These are phyloP conservation scores for Rachycentron canadum DNA, from an alignment of 2,797 vertebrate species.

Conservation along the genomic window DNA sequence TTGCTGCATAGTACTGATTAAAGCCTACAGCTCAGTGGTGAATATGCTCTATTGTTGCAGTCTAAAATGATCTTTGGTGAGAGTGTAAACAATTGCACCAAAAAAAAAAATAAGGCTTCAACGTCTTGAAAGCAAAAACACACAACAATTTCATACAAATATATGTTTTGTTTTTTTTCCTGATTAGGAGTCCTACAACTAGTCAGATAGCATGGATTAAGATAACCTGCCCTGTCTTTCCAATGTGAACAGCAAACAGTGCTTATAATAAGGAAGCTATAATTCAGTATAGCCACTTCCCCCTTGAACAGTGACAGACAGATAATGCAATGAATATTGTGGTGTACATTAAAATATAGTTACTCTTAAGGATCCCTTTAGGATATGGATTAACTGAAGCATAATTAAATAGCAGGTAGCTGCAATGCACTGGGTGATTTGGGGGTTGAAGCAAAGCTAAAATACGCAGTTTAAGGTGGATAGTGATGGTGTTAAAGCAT, in stretches of 20 bases:
- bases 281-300: conserved; percentile 31
- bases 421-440: conserved; percentile 12
- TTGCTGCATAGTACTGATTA: conserved; percentile 24
- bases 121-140: conserved; percentile 27
- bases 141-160: conserved; percentile 40
- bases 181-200: conserved; percentile 46
- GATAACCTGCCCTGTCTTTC: conserved; percentile 44
- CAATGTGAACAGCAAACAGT: conserved; percentile 39
- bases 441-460: conserved; percentile 50
- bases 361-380: conserved; percentile 57
- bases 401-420: conserved; percentile 34
- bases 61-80: conserved; percentile 78
- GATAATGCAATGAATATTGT: conserved; percentile 41
- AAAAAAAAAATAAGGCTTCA: conserved; percentile 50
- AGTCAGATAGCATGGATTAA: conserved; percentile 38
- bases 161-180: conserved; percentile 34
- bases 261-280: conserved; percentile 40
- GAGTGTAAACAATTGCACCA: conserved; percentile 73
- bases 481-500: conserved; percentile 30
- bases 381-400: conserved; percentile 50
- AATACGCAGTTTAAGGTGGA: conserved; percentile 42
- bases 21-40: conserved; percentile 21
- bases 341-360: conserved; percentile 44
- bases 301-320: conserved; percentile 20
- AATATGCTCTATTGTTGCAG: conserved; percentile 37